These are phyloP conservation scores for Phodopus roborovskii DNA, from an alignment of 2,113 vertebrate species.

Conservation along the genomic window DNA sequence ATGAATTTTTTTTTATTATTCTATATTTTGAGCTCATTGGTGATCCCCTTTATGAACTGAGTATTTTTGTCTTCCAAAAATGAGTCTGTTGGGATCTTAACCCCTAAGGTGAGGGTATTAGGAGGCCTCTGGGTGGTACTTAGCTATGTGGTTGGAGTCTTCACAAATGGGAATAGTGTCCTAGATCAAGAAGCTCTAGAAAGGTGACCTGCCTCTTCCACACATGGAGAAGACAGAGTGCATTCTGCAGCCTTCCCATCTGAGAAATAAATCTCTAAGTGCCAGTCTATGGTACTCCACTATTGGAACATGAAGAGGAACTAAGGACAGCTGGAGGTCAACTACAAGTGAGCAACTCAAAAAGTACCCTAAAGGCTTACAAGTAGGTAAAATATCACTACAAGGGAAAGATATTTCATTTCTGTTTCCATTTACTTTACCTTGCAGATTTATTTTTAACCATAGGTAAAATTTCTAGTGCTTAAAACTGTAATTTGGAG, in stretches of 20 bases:
- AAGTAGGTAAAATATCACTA: background rate
- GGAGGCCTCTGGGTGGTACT: background rate
- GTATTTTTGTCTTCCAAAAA: background rate
- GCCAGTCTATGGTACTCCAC: background rate
- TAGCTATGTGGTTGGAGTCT: background rate
- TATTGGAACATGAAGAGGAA: background rate
- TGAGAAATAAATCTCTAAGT: background rate
- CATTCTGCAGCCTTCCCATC: background rate
- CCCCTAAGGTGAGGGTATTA: background rate
- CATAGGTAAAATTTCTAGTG: background rate
- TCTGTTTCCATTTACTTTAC: slow-evolving; percentile 31
- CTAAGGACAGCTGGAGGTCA: background rate
- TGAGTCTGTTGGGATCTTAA: background rate
- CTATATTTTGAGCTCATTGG: background rate
- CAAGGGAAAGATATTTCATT: background rate
- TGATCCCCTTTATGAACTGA: background rate
- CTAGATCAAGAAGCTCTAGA: background rate
- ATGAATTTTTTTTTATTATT: slow-evolving; percentile 14
- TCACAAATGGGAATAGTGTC: background rate
- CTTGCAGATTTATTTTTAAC: slow-evolving; percentile 51
- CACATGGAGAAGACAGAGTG: background rate
- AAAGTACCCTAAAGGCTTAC: slow-evolving; percentile 18
- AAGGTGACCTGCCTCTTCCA: background rate
- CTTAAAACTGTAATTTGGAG: slow-evolving; percentile 29
- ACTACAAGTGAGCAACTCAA: background rate